Evolutionary conservation across 2,888 invertebrate genomes (phyloP).

Genomic region (Euzetes globulus): DNA sequence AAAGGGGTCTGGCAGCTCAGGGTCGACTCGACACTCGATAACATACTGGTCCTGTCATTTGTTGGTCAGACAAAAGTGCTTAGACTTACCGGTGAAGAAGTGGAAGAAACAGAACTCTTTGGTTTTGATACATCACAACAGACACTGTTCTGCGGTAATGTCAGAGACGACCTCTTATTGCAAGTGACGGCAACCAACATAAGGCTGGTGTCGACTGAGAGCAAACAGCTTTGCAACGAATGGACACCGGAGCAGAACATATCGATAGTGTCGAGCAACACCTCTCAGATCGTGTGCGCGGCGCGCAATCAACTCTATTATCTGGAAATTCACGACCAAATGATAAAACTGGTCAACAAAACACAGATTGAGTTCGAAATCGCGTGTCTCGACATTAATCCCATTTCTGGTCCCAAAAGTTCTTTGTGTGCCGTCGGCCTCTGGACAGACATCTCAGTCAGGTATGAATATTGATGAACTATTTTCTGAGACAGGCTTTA

Average conservation of each 20-base stretch:
- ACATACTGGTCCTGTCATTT: slow-evolving; percentile 86
- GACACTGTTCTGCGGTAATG: slow-evolving; percentile 89
- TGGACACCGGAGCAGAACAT: slow-evolving; percentile 71
- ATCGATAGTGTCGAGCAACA: slow-evolving; percentile 78
- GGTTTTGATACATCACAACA: slow-evolving; percentile 87
- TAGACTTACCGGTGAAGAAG: slow-evolving; percentile 85
- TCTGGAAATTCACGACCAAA: slow-evolving; percentile 61
- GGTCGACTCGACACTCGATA: slow-evolving; percentile 62
- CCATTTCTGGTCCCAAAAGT: slow-evolving; percentile 52
- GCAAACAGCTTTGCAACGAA: slow-evolving; percentile 57
- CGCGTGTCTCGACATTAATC: slow-evolving; percentile 89
- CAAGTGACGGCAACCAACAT: slow-evolving; percentile 64
- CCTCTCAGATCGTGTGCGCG: slow-evolving; percentile 68
- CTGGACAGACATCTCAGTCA: slow-evolving; percentile 94
- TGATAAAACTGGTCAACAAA: slow-evolving; percentile 45
- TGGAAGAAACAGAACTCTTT: slow-evolving; percentile 89
- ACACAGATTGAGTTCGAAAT: slow-evolving; percentile 79
- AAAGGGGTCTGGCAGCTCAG: slow-evolving; percentile 97
- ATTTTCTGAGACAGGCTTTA: no score
- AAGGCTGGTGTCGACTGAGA: slow-evolving; percentile 61
- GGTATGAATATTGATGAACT: slow-evolving; percentile 9
- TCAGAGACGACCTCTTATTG: slow-evolving; percentile 69
- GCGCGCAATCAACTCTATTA: slow-evolving; percentile 80
- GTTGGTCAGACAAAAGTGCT: slow-evolving; percentile 93
- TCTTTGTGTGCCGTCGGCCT: slow-evolving; percentile 80